Base-by-base conservation (phyloP, 2,113 vertebrate species). In the Sylvietta virens region DNA sequence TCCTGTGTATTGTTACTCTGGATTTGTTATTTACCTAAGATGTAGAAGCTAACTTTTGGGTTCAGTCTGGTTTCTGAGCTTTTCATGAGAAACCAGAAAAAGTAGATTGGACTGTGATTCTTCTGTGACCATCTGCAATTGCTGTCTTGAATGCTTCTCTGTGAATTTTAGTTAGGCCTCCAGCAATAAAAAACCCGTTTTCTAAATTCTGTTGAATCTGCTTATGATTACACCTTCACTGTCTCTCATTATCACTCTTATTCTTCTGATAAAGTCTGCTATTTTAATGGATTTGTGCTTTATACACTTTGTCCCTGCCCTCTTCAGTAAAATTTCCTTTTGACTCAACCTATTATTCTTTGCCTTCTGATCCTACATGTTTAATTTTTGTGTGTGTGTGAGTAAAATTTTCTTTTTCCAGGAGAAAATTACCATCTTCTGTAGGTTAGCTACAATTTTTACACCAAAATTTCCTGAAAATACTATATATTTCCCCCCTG, bases 401-500 rank as follows among this genome's bases (percentile, higher is more conserved):
- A 30, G 27, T 40, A 62, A 30, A 45, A 30, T 10, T 48, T 56
- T 28, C 7, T 83, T 74, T 60, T 76, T 31, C 27, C 6, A 37
- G 1, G 5, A 58, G 10, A 74, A 58, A 81, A 77, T 42, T 19
- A 33, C 11, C 1, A 18, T 33, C 7, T 69, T 54, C 61, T 40
- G 4, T 86, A 9, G 7, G 51, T 67, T 28, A 47, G 13, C 22
- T 74, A 42, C 26, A 11, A 70, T 50, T 90, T 95, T 81, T 47
- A 64, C 13, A 53, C 7, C 3, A 50, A 40, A 15, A 21, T 70
- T 45, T 78, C 44, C 22, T 48, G 20, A 62, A 72, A 79, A 72
- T 45, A 17, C 14, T 31, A 1, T 19, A 0, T n/a, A 7, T 39
- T 44, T 21, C 9, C 2, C 10, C 4, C 5, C 3, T 4, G 1